Base-by-base conservation (phyloP, 2,113 vertebrate species). In the Ceuthmochares aereus region DNA sequence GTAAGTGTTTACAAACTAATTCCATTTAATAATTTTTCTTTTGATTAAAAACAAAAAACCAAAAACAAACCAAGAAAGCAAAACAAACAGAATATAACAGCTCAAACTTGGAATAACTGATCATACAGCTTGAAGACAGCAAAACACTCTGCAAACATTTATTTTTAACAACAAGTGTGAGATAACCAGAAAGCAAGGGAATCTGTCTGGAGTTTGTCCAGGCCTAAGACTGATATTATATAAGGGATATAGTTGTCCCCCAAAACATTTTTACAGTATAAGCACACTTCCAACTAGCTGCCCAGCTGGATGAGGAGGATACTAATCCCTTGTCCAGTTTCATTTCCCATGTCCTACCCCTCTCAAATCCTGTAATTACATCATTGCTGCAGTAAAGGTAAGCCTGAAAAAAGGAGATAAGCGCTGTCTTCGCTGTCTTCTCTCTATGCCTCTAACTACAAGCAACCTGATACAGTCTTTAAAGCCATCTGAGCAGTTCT, bases 371-470 rank as follows among this genome's bases (percentile, higher is more conserved):
- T 59, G 15, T 49, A 78, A 75, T 47, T 52, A 42, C 62, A 34
- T 63, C 34, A 3, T 15, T 76, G 60, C 59, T 62, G 79, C 56
- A 60, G 26, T 68, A 42, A 47, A 6, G 20, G 18, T 55, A 34
- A 81, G 10, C 30, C 79, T 45, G 59, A 91, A 84, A 14, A 37
- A 91, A 77, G 27, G 32, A 87, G 22, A 30, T 62, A 56, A 74
- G 43, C 7, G 15, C 30, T 58, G 18, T 59, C 55, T 81, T 84
- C 7, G 15, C 30, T 58, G 18, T 59, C 55, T 81, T 84, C 51
- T 81, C 30, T 12, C 55, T 51, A 0, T 66, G 10, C 21, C 13
- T 47, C 55, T 81, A 36, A 42, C 26, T 80, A 16, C 0, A 2
- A 21, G 47, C 25, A 68, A n/a, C 12, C 10, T 20, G 7, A 16